Conservation (phyloP, 2,113 vertebrate species). For the Festucalex cinctus region DNA sequence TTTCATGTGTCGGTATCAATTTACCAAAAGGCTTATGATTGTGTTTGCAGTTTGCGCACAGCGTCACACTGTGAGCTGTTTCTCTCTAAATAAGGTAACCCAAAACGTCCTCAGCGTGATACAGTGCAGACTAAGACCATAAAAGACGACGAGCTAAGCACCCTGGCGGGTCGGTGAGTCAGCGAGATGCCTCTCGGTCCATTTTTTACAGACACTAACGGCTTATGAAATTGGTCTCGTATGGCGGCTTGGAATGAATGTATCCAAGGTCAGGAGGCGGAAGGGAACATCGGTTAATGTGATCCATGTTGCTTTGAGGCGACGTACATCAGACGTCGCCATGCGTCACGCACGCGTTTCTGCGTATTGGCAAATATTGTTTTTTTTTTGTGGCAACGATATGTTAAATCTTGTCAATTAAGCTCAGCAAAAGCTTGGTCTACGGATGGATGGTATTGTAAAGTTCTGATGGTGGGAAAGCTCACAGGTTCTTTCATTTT, state of each 20-base stretch:
- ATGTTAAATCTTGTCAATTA: too few relatives aligned
- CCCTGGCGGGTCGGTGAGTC: neutral
- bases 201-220: neutral
- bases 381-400: neutral
- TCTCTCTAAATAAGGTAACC: neutral
- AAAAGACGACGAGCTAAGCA: neutral
- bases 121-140: constrained; percentile 6
- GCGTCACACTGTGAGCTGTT: neutral
- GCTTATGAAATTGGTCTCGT: neutral
- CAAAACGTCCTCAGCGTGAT: neutral
- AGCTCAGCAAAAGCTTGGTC: too few relatives aligned
- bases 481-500: too few relatives aligned
- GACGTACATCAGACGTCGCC: constrained; percentile 5
- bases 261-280: constrained; percentile 1
- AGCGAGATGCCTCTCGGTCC: neutral
- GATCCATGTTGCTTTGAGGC: neutral
- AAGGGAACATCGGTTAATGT: constrained; percentile 3
- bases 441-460: too few relatives aligned
- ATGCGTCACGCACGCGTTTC: constrained; percentile 23
- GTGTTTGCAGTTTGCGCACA: neutral
- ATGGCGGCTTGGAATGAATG: neutral
- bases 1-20: neutral
- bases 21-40: neutral
- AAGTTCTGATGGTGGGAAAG: too few relatives aligned
- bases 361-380: neutral